Evolutionary conservation across 2,797 vertebrate genomes (phyloP), one percentile per base, ranked within the genome.

Genomic region (Galago senegalensis): DNA sequence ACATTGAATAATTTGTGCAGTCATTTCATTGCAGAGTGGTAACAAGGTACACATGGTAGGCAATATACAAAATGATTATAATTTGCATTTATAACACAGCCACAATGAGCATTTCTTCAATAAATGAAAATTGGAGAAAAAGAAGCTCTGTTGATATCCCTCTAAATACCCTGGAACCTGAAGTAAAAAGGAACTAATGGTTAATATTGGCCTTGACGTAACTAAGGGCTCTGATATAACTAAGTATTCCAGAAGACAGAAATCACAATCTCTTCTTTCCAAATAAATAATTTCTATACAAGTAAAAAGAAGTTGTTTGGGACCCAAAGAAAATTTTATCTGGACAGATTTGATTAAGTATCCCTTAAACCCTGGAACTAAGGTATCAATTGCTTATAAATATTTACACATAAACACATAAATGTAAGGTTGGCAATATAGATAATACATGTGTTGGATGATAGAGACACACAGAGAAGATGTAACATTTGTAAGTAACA

Each of bases 101-200:
- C 21, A 60, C n/a, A 92, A 23, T 40, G 37, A 75, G 31, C 1
- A 60, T 69, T 77, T 76, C 87, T 34, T 88, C 5, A 21, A 73
- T 95, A 92, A 93, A 75, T 88, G 14, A 56, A 96, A 91, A 82
- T 7, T 43, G 7, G n/a, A 87, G 11, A 63, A 67, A 70, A 7
- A 84, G 2, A 89, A 46, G 16, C 79, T 87, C 12, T 80, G 3
- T 25, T 58, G 8, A 17, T 53, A 1, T 73, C 16, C 16, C 12
- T 94, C 85, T 80, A 70, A 92, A 61, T 70, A 11, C 6, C 18
- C 43, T 87, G 77, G 27, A 94, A 72, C 34, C 7, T 79, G 43
- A 94, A 85, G 25, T 17, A 86, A 94, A 95, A 5, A 5, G 18
- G 14, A 3, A 2, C 3, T 1, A 31, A 67, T 3, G 21, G 12